Percentiles rank a stretch among this genome's conserved stretches.
phyloP scores from a whole-genome alignment of 2,888 invertebrate species.

The Lomographa bimaculata region DNA sequence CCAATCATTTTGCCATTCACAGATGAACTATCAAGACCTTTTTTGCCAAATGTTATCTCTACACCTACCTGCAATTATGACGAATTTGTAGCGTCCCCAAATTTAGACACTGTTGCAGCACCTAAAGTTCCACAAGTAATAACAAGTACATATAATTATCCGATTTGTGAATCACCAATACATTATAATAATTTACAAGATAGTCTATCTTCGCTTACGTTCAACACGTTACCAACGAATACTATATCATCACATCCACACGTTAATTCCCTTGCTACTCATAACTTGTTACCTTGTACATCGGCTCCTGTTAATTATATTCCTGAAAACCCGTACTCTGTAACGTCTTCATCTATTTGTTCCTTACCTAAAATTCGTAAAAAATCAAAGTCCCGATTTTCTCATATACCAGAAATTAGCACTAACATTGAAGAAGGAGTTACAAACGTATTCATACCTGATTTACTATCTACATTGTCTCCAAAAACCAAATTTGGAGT shows the following conservation, averaged over 20 bases:
- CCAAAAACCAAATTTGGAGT: not conserved
- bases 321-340: too few species aligned
- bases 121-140: constrained; percentile 5
- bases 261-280: not conserved
- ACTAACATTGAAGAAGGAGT: not conserved
- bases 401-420: not conserved
- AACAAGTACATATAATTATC: not conserved
- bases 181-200: constrained; percentile 1
- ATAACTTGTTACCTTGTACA: too few species aligned
- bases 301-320: too few species aligned
- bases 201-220: not conserved
- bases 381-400: not conserved
- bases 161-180: not conserved
- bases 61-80: too few species aligned
- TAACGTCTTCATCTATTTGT: too few species aligned
- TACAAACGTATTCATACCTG: not conserved
- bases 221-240: too few species aligned
- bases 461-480: not conserved
- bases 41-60: too few species aligned
- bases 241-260: too few species aligned
- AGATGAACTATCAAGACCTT: too few species aligned
- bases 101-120: too few species aligned
- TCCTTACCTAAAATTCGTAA: too few species aligned
- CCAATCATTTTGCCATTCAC: not conserved
- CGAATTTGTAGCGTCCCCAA: too few species aligned